These are phyloP conservation scores for Gracilinanus agilis DNA, from an alignment of 2,113 vertebrate species.

Conservation along the genomic window DNA sequence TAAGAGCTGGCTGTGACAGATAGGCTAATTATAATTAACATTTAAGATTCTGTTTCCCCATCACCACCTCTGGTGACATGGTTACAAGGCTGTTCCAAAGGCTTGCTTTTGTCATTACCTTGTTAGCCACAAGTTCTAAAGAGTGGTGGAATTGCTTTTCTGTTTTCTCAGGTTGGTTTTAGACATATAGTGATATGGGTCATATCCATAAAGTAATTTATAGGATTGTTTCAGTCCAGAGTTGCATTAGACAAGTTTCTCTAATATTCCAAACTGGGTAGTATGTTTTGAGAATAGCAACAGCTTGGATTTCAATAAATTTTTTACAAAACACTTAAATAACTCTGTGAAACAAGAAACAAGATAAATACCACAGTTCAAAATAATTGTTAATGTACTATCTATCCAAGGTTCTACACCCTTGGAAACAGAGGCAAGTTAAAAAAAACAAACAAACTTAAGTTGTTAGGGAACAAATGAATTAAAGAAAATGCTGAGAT, in stretches of 20 bases:
- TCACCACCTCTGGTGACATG: neutral
- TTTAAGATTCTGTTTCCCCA: constrained; percentile 32
- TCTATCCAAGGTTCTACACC: neutral
- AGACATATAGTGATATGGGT: neutral
- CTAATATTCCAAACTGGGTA: neutral
- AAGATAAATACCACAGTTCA: neutral
- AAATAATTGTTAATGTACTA: neutral
- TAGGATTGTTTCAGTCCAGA: neutral
- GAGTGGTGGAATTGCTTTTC: neutral
- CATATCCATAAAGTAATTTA: neutral
- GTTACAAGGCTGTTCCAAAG: neutral
- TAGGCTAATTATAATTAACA: constrained; percentile 49
- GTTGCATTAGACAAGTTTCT: neutral
- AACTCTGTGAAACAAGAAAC: neutral
- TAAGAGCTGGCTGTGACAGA: constrained; percentile 12
- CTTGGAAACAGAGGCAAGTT: constrained; percentile 17
- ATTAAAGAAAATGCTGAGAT: constrained; percentile 36
- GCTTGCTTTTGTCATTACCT: neutral
- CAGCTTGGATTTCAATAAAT: neutral
- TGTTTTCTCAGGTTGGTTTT: neutral
- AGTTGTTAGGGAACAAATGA: constrained; percentile 54
- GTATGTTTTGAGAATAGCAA: neutral
- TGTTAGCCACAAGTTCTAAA: neutral
- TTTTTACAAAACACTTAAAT: neutral
- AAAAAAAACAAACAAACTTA: neutral